phyloP scores from a whole-genome alignment of 2,113 vertebrate species.

The Todiramphus chloris region DNA sequence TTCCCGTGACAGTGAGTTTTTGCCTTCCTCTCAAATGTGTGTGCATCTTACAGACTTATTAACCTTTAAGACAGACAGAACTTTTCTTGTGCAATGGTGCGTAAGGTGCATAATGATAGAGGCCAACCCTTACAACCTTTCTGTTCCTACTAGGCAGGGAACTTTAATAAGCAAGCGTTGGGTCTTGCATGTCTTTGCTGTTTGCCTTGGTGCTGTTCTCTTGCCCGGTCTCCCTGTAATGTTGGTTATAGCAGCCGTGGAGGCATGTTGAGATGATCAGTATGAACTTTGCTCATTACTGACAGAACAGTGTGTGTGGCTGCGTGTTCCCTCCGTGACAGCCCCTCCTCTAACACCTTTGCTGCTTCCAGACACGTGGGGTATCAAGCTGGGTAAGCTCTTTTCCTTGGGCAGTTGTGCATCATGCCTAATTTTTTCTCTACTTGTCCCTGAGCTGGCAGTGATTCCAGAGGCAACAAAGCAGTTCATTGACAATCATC shows the following conservation, averaged over 20 bases:
- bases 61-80: not conserved
- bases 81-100: not conserved
- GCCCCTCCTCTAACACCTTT: not conserved
- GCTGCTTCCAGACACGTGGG: not conserved
- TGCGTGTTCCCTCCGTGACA: not conserved
- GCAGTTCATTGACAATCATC: constrained; percentile 14
- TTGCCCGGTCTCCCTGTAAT: not conserved
- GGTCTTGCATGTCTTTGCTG: not conserved
- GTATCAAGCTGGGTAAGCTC: not conserved
- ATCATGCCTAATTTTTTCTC: not conserved
- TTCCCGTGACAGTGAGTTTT: not conserved
- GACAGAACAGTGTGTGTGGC: not conserved
- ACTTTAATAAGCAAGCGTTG: not conserved
- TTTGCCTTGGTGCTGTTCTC: not conserved
- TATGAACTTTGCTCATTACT: not conserved
- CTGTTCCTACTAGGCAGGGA: not conserved
- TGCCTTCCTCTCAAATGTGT: not conserved
- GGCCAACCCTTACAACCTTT: not conserved
- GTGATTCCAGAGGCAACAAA: constrained; percentile 26
- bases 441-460: not conserved
- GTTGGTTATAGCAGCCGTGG: not conserved
- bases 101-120: accelerated
- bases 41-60: not conserved
- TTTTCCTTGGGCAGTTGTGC: not conserved
- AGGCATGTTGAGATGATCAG: not conserved